Evolutionary conservation across 2,797 vertebrate species (phyloP), one percentile per base, ranked within the genome.

Genomic region (Enteromius unitaeniatus): DNA sequence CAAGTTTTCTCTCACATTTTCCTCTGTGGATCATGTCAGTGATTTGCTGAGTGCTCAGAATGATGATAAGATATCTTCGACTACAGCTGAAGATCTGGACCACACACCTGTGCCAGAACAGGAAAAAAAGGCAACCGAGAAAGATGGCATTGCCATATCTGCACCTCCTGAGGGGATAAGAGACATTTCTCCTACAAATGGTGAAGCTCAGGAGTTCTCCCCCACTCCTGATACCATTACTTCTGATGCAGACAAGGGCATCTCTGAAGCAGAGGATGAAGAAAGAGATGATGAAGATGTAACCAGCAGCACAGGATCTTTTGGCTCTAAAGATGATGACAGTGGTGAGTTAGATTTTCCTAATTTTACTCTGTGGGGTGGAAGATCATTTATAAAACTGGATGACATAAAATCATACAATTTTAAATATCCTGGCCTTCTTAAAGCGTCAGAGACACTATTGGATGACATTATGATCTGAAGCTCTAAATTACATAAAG

Each of bases 1-100:
- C 90, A 97, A 96, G 93, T 92, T 98, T 82, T 93, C 94, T 42
- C 92, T 96, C 2, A 79, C 93, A 83, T 93, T 96, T 80, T 93
- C 95, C 86, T 92, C 93, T n/a, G 87, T 88, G 89, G 49, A 65
- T 14, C 84, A 89, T 88, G 89, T 87, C 79, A 82, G 75, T 90
- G 89, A 85, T 55, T 67, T 78, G 72, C 84, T 91, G 74, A 92
- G 87, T 87, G 84, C 92, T 84, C 82, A 86, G 49, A 86, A 88
- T 84, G 91, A 90, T 70, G 84, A 89, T 76, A 40, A 84, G 79
- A 82, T 83, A 62, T 76, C 31, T 84, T 84, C 88, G 77, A 89
- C 82, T 86, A 86, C 78, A 77, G 79, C 81, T n/a, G 88, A 93
- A 81, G 93, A 93, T 89, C 90, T 92, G 81, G 88, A 91, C 81